Evolutionary conservation across 1,140 invertebrate species (phyloP).

Genomic region (Drosophila lacteicornis): DNA sequence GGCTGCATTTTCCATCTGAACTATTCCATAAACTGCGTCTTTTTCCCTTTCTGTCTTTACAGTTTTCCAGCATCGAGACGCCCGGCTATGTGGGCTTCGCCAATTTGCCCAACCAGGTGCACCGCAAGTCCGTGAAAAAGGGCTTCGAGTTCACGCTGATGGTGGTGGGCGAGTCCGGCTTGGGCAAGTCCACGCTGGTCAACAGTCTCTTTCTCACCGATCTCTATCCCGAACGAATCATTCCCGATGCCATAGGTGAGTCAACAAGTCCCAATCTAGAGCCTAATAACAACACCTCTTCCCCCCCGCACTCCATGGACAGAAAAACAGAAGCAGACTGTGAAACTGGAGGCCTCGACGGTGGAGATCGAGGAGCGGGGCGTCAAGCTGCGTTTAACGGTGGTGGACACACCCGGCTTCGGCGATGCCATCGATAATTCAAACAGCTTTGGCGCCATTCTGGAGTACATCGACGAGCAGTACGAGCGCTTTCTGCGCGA

Average conservation of each 20-base stretch:
- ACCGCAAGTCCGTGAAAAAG: slow-evolving; percentile 98
- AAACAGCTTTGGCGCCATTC: slow-evolving; percentile 95
- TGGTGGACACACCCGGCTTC: slow-evolving; percentile 99
- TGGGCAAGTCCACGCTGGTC: slow-evolving; percentile 99
- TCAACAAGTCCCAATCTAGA: too few relatives aligned
- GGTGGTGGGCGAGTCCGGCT: slow-evolving; percentile 98
- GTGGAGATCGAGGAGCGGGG: slow-evolving; percentile 97
- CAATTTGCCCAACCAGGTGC: slow-evolving; percentile 98
- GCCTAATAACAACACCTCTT: neutral
- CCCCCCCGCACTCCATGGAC: neutral
- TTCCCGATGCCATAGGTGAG: slow-evolving; percentile 94
- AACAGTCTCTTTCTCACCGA: slow-evolving; percentile 99
- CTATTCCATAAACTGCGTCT: too few relatives aligned
- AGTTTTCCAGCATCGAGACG: slow-evolving; percentile 93
- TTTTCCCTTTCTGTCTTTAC: neutral
- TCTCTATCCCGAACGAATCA: slow-evolving; percentile 94
- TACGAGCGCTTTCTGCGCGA: slow-evolving; percentile 96
- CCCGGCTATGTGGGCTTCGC: slow-evolving; percentile 96
- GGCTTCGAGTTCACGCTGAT: slow-evolving; percentile 99
- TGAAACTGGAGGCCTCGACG: slow-evolving; percentile 95
- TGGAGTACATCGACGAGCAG: slow-evolving; percentile 97
- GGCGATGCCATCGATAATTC: slow-evolving; percentile 99
- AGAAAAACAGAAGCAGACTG: slow-evolving; percentile 96
- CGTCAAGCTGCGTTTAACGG: slow-evolving; percentile 94
- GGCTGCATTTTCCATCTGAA: too few relatives aligned